These are phyloP conservation scores for Trematomus loennbergii DNA, from an alignment of 2,113 vertebrate genomes.

Conservation along the genomic window DNA sequence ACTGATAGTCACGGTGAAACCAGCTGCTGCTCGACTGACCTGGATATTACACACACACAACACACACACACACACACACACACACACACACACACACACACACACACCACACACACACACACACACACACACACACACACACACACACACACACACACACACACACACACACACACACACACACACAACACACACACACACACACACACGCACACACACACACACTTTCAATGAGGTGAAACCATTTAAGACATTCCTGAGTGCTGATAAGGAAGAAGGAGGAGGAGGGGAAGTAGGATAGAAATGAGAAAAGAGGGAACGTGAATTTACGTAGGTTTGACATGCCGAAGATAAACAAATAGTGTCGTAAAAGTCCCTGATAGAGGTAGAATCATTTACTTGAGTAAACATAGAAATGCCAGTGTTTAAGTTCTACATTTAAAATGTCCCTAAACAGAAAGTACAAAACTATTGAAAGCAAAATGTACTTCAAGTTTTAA, in stretches of 20 bases:
- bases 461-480: too few relatives aligned
- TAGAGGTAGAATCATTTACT: too few relatives aligned
- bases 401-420: too few relatives aligned
- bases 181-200: not conserved
- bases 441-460: too few relatives aligned
- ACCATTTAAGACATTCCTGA: constrained; percentile 51
- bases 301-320: not conserved
- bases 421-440: too few relatives aligned
- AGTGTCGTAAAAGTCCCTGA: too few relatives aligned
- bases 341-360: not conserved
- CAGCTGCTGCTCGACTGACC: constrained; percentile 4
- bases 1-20: not conserved
- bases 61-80: too few relatives aligned
- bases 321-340: not conserved
- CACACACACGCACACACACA: not conserved
- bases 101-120: too few relatives aligned
- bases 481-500: too few relatives aligned
- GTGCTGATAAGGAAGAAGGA: constrained; percentile 49
- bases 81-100: too few relatives aligned
- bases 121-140: too few relatives aligned
- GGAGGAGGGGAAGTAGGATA: not conserved
- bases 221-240: constrained; percentile 39
- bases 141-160: not conserved
- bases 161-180: too few relatives aligned
- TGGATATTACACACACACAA: not conserved